A percentile compares a stretch with the other conserved stretches of the same genome.
phyloP scores from a whole-genome alignment of 2,888 invertebrate genomes.

The Ophion costatus region DNA sequence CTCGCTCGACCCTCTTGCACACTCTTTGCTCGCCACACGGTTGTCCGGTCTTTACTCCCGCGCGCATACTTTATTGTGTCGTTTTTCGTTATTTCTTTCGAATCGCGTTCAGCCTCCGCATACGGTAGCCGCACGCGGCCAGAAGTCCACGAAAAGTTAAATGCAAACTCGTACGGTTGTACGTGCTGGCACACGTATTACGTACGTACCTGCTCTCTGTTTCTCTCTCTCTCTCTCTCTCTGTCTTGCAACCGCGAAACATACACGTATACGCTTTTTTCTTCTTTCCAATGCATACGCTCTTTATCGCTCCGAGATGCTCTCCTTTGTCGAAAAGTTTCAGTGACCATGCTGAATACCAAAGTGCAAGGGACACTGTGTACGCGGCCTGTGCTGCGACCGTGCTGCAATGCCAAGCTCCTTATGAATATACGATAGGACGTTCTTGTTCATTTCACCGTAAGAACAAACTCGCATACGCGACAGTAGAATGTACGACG shows the following conservation, averaged over 20 bases:
- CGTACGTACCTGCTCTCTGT: constrained; percentile 43
- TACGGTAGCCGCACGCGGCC: constrained; percentile 57
- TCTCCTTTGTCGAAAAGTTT: constrained; percentile 42
- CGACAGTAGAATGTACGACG: background rate
- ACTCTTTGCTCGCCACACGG: constrained; percentile 12
- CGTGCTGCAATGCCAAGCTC: constrained; percentile 31
- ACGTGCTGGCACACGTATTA: constrained; percentile 53
- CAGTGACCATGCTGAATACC: constrained; percentile 52
- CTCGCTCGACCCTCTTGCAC: constrained; percentile 73
- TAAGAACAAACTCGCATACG: constrained; percentile 20
- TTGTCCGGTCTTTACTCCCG: constrained; percentile 27
- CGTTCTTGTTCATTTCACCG: constrained; percentile 31
- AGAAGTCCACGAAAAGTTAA: constrained; percentile 52
- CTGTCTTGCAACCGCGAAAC: constrained; percentile 23
- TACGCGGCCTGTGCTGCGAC: background rate
- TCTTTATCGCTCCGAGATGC: constrained; percentile 34
- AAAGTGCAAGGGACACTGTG: constrained; percentile 43
- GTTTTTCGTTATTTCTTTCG: constrained; percentile 50
- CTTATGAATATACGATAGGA: constrained; percentile 23
- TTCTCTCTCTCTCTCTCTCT: constrained; percentile 1
- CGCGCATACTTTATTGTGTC: constrained; percentile 20
- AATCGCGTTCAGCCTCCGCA: constrained; percentile 27
- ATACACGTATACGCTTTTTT: constrained; percentile 38
- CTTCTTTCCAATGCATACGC: constrained; percentile 23
- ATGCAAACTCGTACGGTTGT: constrained; percentile 51